phyloP scores from a whole-genome alignment of 53 echinoderm and acorn worm species.

The Luidia sarsii region DNA sequence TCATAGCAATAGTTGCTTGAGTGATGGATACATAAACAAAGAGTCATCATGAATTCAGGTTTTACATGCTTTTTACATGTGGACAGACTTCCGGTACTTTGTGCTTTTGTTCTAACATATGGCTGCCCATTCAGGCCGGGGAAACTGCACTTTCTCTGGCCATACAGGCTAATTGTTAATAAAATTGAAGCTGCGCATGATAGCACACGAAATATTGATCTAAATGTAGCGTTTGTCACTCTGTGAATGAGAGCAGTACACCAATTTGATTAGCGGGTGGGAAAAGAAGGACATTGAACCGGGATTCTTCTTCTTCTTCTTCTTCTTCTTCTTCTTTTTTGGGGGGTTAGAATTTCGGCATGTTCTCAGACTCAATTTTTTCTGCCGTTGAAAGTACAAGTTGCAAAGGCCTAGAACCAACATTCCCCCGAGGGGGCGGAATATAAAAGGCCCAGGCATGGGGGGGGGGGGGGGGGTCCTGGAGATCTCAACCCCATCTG shows the following conservation, averaged over 20 bases:
- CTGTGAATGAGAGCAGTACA: background rate
- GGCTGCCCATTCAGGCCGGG: no score
- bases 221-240: background rate
- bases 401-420: background rate
- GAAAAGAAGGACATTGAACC: conserved; percentile 14
- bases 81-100: no score
- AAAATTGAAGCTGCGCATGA: background rate
- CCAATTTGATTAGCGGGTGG: background rate
- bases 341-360: background rate
- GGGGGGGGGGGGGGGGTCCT: no score
- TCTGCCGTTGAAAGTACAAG: conserved; percentile 9
- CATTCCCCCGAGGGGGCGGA: background rate
- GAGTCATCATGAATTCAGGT: no score
- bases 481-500: background rate
- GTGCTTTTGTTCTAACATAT: no score
- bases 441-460: background rate
- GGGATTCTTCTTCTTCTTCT: no score
- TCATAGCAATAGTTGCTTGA: no score
- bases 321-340: no score
- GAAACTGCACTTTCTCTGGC: no score
- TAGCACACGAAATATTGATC: conserved; percentile 7
- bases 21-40: no score
- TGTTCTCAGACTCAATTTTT: conserved; percentile 16
- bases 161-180: conserved; percentile 6
- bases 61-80: no score